Evolutionary conservation across 2,888 invertebrate species (phyloP).

Genomic region (Acleris sparsana): DNA sequence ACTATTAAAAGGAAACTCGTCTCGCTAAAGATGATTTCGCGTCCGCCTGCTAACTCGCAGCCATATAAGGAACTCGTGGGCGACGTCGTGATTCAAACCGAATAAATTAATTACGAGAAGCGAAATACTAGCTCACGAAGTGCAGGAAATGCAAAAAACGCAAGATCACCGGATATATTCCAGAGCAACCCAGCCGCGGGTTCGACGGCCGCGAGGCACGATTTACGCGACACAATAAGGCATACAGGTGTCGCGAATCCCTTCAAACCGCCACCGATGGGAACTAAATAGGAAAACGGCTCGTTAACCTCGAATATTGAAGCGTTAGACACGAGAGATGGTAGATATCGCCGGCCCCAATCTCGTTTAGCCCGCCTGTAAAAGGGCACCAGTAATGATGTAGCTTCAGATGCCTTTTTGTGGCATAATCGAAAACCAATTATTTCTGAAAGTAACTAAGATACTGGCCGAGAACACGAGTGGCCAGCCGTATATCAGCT

Average conservation of each 20-base stretch:
- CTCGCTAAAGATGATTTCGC: slow-evolving; percentile 14
- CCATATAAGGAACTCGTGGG: slow-evolving; percentile 71
- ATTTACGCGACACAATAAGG: slow-evolving; percentile 80
- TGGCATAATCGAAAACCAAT: slow-evolving; percentile 81
- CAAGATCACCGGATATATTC: slow-evolving; percentile 65
- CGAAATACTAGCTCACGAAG: slow-evolving; percentile 64
- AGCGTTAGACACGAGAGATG: slow-evolving; percentile 73
- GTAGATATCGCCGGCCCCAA: slow-evolving; percentile 66
- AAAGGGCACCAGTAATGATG: slow-evolving; percentile 80
- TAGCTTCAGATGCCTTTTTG: slow-evolving; percentile 64
- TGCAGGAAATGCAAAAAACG: slow-evolving; percentile 72
- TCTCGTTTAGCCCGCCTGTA: slow-evolving; percentile 76
- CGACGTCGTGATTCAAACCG: slow-evolving; percentile 78
- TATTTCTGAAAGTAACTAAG: slow-evolving; percentile 79
- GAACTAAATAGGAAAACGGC: slow-evolving; percentile 70
- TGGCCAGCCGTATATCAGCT: slow-evolving; percentile 72
- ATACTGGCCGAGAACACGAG: slow-evolving; percentile 72
- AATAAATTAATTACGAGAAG: slow-evolving; percentile 72
- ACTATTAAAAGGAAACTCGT: slow-evolving; percentile 5
- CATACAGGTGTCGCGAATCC: slow-evolving; percentile 80
- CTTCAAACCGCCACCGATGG: slow-evolving; percentile 72
- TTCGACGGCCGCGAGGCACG: slow-evolving; percentile 51
- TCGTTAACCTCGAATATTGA: slow-evolving; percentile 63
- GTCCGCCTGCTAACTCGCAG: slow-evolving; percentile 59
- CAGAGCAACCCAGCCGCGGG: slow-evolving; percentile 41